Conservation (phyloP, 2,888 invertebrate genomes). For the Cacoxenus indagator region DNA sequence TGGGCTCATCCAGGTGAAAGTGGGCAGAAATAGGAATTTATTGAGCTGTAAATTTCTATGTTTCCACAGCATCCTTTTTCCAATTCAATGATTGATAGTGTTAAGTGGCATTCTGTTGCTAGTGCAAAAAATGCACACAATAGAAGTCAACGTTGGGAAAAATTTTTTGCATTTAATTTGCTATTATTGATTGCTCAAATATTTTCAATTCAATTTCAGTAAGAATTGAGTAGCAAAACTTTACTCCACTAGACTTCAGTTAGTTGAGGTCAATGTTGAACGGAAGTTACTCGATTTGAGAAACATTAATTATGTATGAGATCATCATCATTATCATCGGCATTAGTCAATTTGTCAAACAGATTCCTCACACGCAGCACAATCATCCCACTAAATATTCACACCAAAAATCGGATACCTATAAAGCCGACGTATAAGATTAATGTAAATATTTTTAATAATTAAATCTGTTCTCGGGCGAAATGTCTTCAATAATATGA, state of each 20-base stretch:
- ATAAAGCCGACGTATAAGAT: not conserved
- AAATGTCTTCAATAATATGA: constrained; percentile 3
- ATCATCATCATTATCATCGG: not conserved
- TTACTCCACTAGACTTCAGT: not conserved
- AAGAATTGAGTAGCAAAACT: not conserved
- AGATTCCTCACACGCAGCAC: not conserved
- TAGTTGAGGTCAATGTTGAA: not conserved
- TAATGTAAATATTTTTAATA: constrained; percentile 12
- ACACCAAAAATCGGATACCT: not conserved
- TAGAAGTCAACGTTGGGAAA: not conserved
- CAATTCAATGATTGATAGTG: not conserved
- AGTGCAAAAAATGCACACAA: not conserved
- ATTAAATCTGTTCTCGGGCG: constrained; percentile 7
- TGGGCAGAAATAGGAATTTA: too few relatives aligned
- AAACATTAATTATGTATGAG: not conserved
- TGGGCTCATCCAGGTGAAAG: too few relatives aligned
- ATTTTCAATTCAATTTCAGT: too few relatives aligned
- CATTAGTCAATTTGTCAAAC: not conserved
- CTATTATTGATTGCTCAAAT: too few relatives aligned
- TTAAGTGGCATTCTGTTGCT: not conserved
- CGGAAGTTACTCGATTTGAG: not conserved
- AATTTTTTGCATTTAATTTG: too few relatives aligned
- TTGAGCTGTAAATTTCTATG: not conserved
- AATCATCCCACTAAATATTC: not conserved
- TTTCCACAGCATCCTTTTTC: not conserved